These are phyloP conservation scores for Caenorhabditis sulstoni DNA, from an alignment of 2,888 invertebrate species.

Conservation along the genomic window DNA sequence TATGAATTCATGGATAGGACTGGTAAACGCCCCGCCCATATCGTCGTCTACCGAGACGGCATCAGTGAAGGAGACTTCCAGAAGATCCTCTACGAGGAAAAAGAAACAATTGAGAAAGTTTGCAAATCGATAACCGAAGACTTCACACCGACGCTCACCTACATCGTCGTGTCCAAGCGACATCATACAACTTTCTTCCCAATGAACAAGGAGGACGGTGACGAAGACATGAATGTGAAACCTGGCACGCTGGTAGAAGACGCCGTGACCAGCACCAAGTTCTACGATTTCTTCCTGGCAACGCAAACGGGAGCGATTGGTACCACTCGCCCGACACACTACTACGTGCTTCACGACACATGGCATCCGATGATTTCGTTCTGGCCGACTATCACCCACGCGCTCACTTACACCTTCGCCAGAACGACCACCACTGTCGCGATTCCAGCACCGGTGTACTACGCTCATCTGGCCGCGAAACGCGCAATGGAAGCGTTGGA, in stretches of 20 bases:
- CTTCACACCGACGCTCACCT: slow-evolving; percentile 41
- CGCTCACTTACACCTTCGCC: slow-evolving; percentile 90
- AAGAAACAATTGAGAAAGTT: slow-evolving; percentile 12
- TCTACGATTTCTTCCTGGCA: slow-evolving; percentile 74
- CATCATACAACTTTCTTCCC: slow-evolving; percentile 57
- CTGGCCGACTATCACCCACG: slow-evolving; percentile 84
- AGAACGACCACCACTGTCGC: slow-evolving; percentile 86
- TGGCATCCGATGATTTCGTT: slow-evolving; percentile 86
- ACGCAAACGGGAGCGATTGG: slow-evolving; percentile 74
- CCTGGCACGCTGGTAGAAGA: slow-evolving; percentile 76
- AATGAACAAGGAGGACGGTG: background rate
- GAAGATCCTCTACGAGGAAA: slow-evolving; percentile 49
- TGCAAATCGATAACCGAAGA: background rate
- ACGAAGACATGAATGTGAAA: slow-evolving; percentile 60
- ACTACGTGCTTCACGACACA: slow-evolving; percentile 90
- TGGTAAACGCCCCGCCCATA: slow-evolving; percentile 21
- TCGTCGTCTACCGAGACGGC: slow-evolving; percentile 56
- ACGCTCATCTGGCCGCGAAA: slow-evolving; percentile 66
- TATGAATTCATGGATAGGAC: slow-evolving; percentile 10
- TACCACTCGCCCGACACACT: slow-evolving; percentile 85
- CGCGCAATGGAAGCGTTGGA: slow-evolving; percentile 46
- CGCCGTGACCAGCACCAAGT: slow-evolving; percentile 59
- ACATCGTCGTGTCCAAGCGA: slow-evolving; percentile 47
- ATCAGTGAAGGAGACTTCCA: slow-evolving; percentile 48
- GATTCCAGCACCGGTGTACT: slow-evolving; percentile 82